Conservation (phyloP, 2,113 vertebrate genomes). For the Paramormyrops kingsleyae region DNA sequence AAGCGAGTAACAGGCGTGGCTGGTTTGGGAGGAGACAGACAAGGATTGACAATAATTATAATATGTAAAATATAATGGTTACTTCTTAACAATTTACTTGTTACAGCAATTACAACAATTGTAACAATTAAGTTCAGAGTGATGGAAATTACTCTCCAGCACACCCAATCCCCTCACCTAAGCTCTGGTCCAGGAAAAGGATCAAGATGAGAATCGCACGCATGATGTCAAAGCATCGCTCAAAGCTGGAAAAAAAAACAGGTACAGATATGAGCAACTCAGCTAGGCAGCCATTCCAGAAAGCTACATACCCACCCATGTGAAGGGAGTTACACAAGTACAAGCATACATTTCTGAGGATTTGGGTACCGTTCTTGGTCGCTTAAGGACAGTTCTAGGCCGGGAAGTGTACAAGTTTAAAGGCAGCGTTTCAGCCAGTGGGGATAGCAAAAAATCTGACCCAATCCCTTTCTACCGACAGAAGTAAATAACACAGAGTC, state of each 20-base stretch:
- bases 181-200: neutral
- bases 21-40: neutral
- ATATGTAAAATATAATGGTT: neutral
- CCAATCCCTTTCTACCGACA: neutral
- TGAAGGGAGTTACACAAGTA: neutral
- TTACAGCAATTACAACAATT: too few relatives aligned
- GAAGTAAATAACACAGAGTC: neutral
- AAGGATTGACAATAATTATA: neutral
- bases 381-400: neutral
- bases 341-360: neutral
- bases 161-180: neutral
- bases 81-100: too few relatives aligned
- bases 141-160: neutral
- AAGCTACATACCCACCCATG: neutral
- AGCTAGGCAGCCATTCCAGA: neutral
- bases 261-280: neutral
- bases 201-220: neutral
- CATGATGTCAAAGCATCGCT: neutral
- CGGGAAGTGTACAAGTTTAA: neutral
- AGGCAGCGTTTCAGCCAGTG: neutral
- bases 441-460: neutral
- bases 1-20: too few relatives aligned
- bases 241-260: neutral
- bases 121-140: neutral
- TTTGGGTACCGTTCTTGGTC: neutral